Evolutionary conservation across 2,888 invertebrate species (phyloP), one percentile per base, ranked within the genome.

Genomic region (Perizoma flavofasciatum): DNA sequence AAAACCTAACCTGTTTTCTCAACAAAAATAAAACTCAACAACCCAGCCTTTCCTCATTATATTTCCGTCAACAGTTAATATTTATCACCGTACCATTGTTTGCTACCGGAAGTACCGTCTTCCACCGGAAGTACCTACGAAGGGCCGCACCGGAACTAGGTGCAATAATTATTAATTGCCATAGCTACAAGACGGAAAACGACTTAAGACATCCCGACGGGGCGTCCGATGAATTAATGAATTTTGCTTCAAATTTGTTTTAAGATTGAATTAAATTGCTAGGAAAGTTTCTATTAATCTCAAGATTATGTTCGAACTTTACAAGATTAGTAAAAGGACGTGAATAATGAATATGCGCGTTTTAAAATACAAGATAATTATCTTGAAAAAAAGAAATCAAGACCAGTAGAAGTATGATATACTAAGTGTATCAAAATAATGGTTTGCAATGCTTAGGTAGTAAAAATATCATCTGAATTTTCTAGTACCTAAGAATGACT

Each of bases 151-250:
- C 88, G 89, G 89, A 90, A 87, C 82, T 86, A 82, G 81, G 84
- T 84, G 89, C 83, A 87, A 90, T 90, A 88, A 90, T 91, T 90
- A 89, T 91, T 89, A 89, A 91, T 89, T 88, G 88, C 86, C 77
- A 69, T 76, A 22, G 22, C 79, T 78, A 71, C 65, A 77, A 80
- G 82, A 62, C 58, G 62, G 62, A 79, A 80, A 70, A 74, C 72
- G 78, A 77, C 86, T 86, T 82, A 79, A 88, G 88, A 83, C 82
- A 72, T 75, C 76, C 60, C 77, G 70, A 40, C 79, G 79, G 87
- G 88, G 78, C 62, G 79, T 76, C 80, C 71, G 65, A 63, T 65
- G 59, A 72, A 73, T 73, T 74, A 74, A 72, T 77, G 68, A 77
- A 73, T 75, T 74, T 63, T 59, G 74, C 70, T 72, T 65, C 52